Conservation (phyloP, 1,140 invertebrate species). For the Heterodera carotae region DNA sequence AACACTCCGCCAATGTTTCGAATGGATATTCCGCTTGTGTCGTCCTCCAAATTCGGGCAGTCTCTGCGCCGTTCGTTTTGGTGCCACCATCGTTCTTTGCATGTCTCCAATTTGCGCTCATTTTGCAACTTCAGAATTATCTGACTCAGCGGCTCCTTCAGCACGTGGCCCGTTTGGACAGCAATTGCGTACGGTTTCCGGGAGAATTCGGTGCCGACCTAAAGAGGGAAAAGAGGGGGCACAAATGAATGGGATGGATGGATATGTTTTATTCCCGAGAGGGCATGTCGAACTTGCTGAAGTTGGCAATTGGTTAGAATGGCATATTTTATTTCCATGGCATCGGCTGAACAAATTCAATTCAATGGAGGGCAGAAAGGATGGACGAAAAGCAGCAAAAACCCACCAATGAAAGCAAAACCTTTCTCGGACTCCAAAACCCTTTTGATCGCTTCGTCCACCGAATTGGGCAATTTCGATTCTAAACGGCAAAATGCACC, state of each 20-base stretch:
- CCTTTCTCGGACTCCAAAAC: constrained; percentile 79
- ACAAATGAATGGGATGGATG: no score
- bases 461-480: constrained; percentile 76
- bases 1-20: constrained; percentile 96
- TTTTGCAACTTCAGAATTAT: constrained; percentile 90
- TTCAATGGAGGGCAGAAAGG: no score
- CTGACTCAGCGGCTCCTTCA: constrained; percentile 33
- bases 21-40: constrained; percentile 89
- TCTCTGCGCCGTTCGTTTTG: constrained; percentile 76
- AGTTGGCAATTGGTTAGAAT: constrained; percentile 85
- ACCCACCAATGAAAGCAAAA: constrained; percentile 83
- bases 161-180: constrained; percentile 79
- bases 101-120: constrained; percentile 82
- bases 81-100: constrained; percentile 95
- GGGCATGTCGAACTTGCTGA: constrained; percentile 71
- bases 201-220: constrained; percentile 87
- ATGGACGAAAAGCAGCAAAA: no score
- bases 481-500: constrained; percentile 67
- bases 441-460: constrained; percentile 78
- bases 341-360: constrained; percentile 80
- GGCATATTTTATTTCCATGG: constrained; percentile 85
- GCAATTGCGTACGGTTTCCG: constrained; percentile 93
- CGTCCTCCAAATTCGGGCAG: constrained; percentile 85
- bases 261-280: no score
- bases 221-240: background rate